phyloP scores from a whole-genome alignment of 2,797 vertebrate species.

The Sparidentex hasta region DNA sequence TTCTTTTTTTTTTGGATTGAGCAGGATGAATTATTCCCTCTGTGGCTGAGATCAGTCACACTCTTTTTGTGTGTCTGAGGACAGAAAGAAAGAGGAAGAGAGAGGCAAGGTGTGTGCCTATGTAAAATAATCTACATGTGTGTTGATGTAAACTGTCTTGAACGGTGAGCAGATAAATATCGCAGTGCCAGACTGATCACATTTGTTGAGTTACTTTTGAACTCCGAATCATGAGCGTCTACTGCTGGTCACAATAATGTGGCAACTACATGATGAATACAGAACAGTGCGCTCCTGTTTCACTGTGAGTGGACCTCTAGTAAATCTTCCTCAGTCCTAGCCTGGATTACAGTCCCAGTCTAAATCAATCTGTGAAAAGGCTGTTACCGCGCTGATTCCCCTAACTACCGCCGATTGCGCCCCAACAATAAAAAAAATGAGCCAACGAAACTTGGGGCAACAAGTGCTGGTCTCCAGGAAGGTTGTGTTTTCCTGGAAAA shows the following conservation, averaged over 20 bases:
- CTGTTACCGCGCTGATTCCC: not conserved
- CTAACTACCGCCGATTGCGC: conserved; percentile 1
- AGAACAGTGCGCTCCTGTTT: not conserved
- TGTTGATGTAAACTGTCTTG: not conserved
- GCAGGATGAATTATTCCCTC: conserved; percentile 30
- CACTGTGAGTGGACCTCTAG: not conserved
- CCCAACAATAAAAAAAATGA: not conserved
- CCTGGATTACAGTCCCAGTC: not conserved
- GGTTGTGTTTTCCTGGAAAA: not conserved
- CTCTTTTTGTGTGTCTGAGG: not conserved
- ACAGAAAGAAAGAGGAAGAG: too few relatives aligned
- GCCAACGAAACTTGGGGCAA: not conserved
- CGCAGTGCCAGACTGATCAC: not conserved
- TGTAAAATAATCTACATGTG: not conserved
- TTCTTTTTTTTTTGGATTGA: not conserved
- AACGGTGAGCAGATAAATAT: not conserved
- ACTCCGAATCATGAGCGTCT: not conserved
- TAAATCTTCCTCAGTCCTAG: not conserved
- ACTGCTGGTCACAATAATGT: not conserved
- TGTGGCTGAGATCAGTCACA: not conserved
- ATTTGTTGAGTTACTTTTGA: not conserved
- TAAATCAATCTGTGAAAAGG: conserved; percentile 13
- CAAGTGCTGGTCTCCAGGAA: not conserved
- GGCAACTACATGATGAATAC: not conserved
- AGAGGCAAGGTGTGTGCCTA: not conserved